Conservation (phyloP, 1,140 invertebrate species). For the Protaetia brevitarsis region DNA sequence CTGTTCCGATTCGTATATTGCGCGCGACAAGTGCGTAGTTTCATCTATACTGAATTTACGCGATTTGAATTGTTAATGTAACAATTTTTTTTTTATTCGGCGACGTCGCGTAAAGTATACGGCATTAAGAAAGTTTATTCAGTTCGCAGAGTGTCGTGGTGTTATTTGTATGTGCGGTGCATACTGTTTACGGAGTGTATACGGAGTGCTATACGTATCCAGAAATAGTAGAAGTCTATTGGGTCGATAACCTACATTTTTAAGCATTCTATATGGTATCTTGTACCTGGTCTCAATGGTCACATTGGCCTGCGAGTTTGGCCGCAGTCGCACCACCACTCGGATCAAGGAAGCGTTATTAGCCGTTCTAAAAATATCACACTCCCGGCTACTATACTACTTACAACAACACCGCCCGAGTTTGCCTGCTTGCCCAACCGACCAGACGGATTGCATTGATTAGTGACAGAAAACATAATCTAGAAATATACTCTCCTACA, state of each 20-base stretch:
- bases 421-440: slow-evolving; percentile 8
- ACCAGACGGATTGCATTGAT: slow-evolving; percentile 26
- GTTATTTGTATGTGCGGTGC: slow-evolving; percentile 6
- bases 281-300: slow-evolving; percentile 44
- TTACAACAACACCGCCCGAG: slow-evolving; percentile 9
- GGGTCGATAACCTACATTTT: slow-evolving; percentile 50
- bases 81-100: background rate
- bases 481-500: slow-evolving; percentile 3
- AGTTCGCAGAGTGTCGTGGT: background rate
- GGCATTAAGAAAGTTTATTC: background rate
- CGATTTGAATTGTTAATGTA: slow-evolving; percentile 2
- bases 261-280: slow-evolving; percentile 48
- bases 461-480: slow-evolving; percentile 21
- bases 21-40: slow-evolving; percentile 14
- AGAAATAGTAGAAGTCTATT: slow-evolving; percentile 27
- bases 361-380: slow-evolving; percentile 48
- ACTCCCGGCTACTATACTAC: slow-evolving; percentile 10
- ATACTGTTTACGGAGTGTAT: slow-evolving; percentile 3
- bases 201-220: background rate
- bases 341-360: slow-evolving; percentile 42
- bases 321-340: slow-evolving; percentile 25
- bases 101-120: background rate
- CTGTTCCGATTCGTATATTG: slow-evolving; percentile 16
- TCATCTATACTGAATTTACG: slow-evolving; percentile 1
- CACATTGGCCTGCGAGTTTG: slow-evolving; percentile 29